Conservation (phyloP, 1,140 invertebrate species). For the Bombus impatiens region DNA sequence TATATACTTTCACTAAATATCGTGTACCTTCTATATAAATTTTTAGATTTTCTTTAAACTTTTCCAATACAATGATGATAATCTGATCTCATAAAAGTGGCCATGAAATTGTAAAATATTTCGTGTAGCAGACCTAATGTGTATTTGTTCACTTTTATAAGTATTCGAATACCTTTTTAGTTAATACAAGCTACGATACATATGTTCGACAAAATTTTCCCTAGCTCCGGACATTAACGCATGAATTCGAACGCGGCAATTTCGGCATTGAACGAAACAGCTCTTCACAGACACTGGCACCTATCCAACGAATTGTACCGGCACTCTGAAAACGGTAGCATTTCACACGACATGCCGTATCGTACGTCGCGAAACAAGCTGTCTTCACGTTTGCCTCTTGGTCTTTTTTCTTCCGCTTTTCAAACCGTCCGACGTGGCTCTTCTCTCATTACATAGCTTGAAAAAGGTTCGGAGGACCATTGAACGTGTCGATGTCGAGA, state of each 20-base stretch:
- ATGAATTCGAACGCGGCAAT: not conserved
- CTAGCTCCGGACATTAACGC: not conserved
- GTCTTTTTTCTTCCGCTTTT: slow-evolving; percentile 11
- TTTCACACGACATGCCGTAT: slow-evolving; percentile 57
- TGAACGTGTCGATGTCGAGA: slow-evolving; percentile 32
- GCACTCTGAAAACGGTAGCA: slow-evolving; percentile 3
- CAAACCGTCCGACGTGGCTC: slow-evolving; percentile 36
- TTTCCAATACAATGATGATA: too few relatives aligned
- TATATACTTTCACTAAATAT: too few relatives aligned
- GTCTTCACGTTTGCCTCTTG: not conserved
- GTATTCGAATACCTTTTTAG: not conserved
- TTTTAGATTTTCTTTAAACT: too few relatives aligned
- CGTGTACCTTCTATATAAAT: too few relatives aligned
- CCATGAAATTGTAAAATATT: not conserved
- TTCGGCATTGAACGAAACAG: not conserved
- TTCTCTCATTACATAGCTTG: slow-evolving; percentile 35
- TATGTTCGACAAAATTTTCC: not conserved
- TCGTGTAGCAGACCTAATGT: not conserved
- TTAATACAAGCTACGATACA: too few relatives aligned
- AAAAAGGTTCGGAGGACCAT: not conserved
- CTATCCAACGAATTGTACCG: slow-evolving; percentile 66
- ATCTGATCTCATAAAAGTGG: too few relatives aligned
- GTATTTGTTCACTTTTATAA: not conserved
- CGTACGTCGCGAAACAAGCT: slow-evolving; percentile 28
- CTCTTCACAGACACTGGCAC: slow-evolving; percentile 63